Percentiles rank a stretch among this genome's conserved stretches.
Evolutionary conservation across 2,888 invertebrate species (phyloP).

Genomic region (Drosophila rubida): DNA sequence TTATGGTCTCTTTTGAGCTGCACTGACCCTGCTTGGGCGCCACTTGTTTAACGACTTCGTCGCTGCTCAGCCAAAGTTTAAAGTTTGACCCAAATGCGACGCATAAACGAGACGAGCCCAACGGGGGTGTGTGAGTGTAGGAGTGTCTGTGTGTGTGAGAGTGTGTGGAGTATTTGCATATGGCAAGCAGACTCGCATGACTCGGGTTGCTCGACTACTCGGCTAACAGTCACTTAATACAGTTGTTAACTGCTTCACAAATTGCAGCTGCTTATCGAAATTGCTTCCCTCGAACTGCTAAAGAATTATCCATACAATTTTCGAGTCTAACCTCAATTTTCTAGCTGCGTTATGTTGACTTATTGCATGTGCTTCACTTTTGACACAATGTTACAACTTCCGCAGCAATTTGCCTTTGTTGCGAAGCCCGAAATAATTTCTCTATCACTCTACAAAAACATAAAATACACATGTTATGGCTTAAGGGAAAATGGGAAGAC

Average conservation of each 20-base stretch:
- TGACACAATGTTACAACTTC: not conserved
- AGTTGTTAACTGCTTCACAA: not conserved
- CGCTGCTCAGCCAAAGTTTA: not conserved
- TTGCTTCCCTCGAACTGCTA: too few species aligned
- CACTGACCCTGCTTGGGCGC: slow-evolving; percentile 1
- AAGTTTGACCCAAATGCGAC: slow-evolving; percentile 6
- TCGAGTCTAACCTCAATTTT: too few species aligned
- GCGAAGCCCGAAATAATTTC: not conserved
- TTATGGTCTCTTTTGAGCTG: not conserved
- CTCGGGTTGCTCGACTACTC: not conserved
- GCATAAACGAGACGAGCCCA: not conserved
- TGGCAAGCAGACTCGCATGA: not conserved
- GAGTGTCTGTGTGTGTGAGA: too few species aligned
- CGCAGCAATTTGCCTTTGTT: not conserved
- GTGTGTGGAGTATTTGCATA: not conserved
- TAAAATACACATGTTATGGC: not conserved
- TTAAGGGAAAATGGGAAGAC: not conserved
- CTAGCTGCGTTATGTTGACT: too few species aligned
- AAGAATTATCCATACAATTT: too few species aligned
- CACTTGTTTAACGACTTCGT: slow-evolving; percentile 3
- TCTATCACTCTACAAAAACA: not conserved
- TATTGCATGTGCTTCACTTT: too few species aligned
- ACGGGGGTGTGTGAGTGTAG: too few species aligned
- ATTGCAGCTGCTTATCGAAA: not conserved
- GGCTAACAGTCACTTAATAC: not conserved